Evolutionary conservation across 2,797 vertebrate species (phyloP).

Genomic region (Myotis daubentonii): DNA sequence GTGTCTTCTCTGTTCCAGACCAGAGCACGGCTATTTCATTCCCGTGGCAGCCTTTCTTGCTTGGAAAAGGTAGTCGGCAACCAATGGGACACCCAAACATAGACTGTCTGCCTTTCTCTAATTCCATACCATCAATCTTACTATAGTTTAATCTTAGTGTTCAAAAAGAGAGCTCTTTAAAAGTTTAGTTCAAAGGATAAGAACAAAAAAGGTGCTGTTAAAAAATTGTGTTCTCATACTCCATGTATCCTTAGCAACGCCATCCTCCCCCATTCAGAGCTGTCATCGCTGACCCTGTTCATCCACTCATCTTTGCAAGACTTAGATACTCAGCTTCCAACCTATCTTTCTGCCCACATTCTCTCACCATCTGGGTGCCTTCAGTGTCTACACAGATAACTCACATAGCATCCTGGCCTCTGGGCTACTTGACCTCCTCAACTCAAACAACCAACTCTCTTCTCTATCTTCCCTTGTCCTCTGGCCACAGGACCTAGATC

Average conservation of each 20-base stretch:
- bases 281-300: fast-evolving
- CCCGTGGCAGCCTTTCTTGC: background rate
- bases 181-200: background rate
- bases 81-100: no score
- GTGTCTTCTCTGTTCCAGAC: background rate
- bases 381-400: background rate
- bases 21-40: background rate
- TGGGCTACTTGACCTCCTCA: background rate
- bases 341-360: background rate
- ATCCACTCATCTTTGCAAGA: background rate
- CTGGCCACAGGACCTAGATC: background rate
- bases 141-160: background rate
- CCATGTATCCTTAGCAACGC: background rate
- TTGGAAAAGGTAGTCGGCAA: background rate
- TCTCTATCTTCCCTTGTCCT: background rate
- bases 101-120: background rate
- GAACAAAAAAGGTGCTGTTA: background rate
- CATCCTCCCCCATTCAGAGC: background rate
- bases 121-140: background rate
- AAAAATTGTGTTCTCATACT: background rate
- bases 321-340: background rate
- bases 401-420: background rate
- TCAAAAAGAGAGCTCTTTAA: background rate
- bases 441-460: background rate
- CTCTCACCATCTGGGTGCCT: background rate